Conservation (phyloP, 2,113 vertebrate genomes). For the Sinocyclocheilus anshuiensis region DNA sequence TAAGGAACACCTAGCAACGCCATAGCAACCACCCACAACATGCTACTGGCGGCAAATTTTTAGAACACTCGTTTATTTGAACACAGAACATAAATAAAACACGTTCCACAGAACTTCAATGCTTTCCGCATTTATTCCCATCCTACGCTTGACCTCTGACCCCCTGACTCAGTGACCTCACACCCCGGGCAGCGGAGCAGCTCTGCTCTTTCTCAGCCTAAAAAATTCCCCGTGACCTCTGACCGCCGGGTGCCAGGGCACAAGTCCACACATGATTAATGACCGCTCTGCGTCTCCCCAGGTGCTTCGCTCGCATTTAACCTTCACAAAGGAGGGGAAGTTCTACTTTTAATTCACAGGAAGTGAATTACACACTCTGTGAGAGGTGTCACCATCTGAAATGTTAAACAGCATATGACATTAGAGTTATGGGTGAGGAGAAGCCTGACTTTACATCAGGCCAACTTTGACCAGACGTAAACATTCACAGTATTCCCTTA, state of each 20-base stretch:
- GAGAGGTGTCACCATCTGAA: neutral
- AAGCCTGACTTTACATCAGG: neutral
- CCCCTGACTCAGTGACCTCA: constrained; percentile 65
- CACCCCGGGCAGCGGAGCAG: constrained; percentile 48
- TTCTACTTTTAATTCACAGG: constrained; percentile 14
- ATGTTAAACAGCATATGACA: neutral
- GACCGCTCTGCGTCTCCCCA: constrained; percentile 77
- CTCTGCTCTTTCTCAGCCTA: constrained; percentile 68
- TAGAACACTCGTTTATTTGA: neutral
- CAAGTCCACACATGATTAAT: constrained; percentile 89
- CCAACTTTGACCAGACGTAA: neutral
- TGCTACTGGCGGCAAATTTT: neutral
- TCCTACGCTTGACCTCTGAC: constrained; percentile 66
- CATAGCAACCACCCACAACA: neutral
- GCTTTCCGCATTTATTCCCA: constrained; percentile 63
- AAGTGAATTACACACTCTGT: constrained; percentile 31
- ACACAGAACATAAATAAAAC: neutral
- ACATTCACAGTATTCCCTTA: neutral
- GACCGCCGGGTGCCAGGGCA: constrained; percentile 80
- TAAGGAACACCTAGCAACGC: neutral
- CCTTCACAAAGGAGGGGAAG: constrained; percentile 66
- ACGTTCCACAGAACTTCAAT: constrained; percentile 2
- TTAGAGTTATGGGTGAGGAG: neutral
- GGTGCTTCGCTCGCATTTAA: constrained; percentile 85
- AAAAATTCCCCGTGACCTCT: constrained; percentile 72